Evolutionary conservation across 2,113 vertebrate species (phyloP), one percentile per base, ranked within the genome.

Genomic region (Pteronura brasiliensis): DNA sequence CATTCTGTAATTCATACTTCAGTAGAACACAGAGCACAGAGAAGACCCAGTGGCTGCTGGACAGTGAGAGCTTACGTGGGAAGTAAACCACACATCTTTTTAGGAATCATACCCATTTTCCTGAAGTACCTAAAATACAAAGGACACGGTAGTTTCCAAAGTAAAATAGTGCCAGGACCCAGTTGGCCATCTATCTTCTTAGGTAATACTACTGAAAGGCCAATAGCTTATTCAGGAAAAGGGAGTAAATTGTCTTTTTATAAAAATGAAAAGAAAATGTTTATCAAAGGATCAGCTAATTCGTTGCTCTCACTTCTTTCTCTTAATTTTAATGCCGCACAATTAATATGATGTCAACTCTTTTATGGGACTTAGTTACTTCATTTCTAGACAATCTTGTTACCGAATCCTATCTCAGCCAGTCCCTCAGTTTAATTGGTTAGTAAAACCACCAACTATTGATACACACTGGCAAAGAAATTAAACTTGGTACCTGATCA

Each of bases 1-100:
- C 98, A 93, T 98, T 97, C 97, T 98, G 97, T 94, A 87, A 86
- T 97, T 97, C 98, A 92, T 14, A 96, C 74, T 88, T 97, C 91
- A 97, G 96, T 47, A 72, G 93, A 98, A 95, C 34, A 97, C 59
- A 88, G 87, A 98, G 90, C 93, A 96, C 71, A 95, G 92, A 96
- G 91, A 85, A 93, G 97, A 94, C 94, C 94, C 88, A 55, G 31
- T 4, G 92, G 81, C 74, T 27, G 34, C 87, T 87, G 90, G 39
- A 94, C 13, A 89, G 15, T 17, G 15, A 21, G 92, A 36, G 15
- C 36, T 61, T 34, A 36, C 18, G 65, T 85, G 74, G 47, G 80
- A 96, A 89, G 90, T 65, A 87, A 97, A 96, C 94, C 71, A 23
- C 8, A 80, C 0, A 6, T 21, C 1, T 88, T 87, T 83, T 17